These are phyloP conservation scores for Morone saxatilis DNA, from an alignment of 2,113 vertebrate genomes.

Conservation along the genomic window DNA sequence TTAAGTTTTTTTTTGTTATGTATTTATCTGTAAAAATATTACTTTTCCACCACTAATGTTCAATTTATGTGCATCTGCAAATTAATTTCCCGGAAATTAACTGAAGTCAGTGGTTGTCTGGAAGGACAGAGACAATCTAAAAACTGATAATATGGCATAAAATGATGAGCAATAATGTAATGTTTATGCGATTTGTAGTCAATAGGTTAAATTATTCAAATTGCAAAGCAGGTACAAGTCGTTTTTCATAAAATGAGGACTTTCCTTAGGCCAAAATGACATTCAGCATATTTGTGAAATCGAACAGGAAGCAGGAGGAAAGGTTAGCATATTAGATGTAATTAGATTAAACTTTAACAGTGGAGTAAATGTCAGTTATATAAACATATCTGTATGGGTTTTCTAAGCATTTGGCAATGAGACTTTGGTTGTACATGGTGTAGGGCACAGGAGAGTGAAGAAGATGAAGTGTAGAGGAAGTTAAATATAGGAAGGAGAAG, in stretches of 20 bases:
- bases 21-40: too few species aligned
- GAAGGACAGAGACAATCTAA: too few species aligned
- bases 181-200: neutral
- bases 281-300: slow-evolving; percentile 14
- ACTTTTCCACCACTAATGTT: too few species aligned
- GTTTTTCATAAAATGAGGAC: neutral
- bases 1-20: too few species aligned
- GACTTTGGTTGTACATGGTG: neutral
- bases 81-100: too few species aligned
- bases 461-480: neutral
- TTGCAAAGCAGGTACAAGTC: neutral
- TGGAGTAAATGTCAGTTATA: slow-evolving; percentile 28
- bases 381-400: neutral
- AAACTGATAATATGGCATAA: neutral
- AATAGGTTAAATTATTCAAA: neutral
- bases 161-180: neutral
- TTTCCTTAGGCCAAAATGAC: slow-evolving; percentile 2
- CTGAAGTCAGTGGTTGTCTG: too few species aligned
- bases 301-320: neutral
- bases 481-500: neutral
- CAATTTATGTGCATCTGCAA: too few species aligned
- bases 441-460: neutral
- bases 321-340: slow-evolving; percentile 9
- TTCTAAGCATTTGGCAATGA: neutral
- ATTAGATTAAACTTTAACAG: slow-evolving; percentile 25